Percentiles rank a stretch among this genome's conserved stretches.
Evolutionary conservation across 2,888 invertebrate genomes (phyloP).

Genomic region (Pteria penguin): DNA sequence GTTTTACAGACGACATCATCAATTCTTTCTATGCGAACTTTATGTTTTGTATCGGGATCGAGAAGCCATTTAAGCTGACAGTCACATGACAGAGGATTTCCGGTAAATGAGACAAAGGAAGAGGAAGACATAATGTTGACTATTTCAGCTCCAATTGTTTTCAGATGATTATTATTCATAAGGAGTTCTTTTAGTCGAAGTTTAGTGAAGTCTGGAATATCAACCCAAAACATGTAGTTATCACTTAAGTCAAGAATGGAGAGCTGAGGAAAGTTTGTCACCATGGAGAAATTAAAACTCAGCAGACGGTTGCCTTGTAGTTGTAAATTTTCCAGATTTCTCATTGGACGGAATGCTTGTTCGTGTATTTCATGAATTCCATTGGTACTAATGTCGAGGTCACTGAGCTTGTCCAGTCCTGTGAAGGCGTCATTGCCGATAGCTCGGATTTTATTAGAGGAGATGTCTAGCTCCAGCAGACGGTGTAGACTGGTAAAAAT

Average conservation of each 20-base stretch:
- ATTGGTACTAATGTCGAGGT: slow-evolving; percentile 59
- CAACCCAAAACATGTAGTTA: slow-evolving; percentile 49
- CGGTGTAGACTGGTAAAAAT: slow-evolving; percentile 58
- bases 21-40: slow-evolving; percentile 47
- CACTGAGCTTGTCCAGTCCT: slow-evolving; percentile 61
- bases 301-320: slow-evolving; percentile 59
- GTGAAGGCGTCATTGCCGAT: slow-evolving; percentile 54
- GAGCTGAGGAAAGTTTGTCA: slow-evolving; percentile 52
- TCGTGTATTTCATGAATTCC: slow-evolving; percentile 50
- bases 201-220: slow-evolving; percentile 44
- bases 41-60: slow-evolving; percentile 42
- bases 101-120: slow-evolving; percentile 49
- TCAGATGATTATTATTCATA: slow-evolving; percentile 52
- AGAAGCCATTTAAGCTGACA: slow-evolving; percentile 61
- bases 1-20: slow-evolving; percentile 53
- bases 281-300: slow-evolving; percentile 53
- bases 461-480: slow-evolving; percentile 58
- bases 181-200: slow-evolving; percentile 49
- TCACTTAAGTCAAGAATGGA: slow-evolving; percentile 55
- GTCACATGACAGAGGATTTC: slow-evolving; percentile 67
- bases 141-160: slow-evolving; percentile 47
- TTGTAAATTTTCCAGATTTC: slow-evolving; percentile 53
- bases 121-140: slow-evolving; percentile 51
- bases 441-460: slow-evolving; percentile 57
- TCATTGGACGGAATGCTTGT: slow-evolving; percentile 58